Evolutionary conservation across 2,888 invertebrate genomes (phyloP).

Genomic region (Epirrhoe tristata): DNA sequence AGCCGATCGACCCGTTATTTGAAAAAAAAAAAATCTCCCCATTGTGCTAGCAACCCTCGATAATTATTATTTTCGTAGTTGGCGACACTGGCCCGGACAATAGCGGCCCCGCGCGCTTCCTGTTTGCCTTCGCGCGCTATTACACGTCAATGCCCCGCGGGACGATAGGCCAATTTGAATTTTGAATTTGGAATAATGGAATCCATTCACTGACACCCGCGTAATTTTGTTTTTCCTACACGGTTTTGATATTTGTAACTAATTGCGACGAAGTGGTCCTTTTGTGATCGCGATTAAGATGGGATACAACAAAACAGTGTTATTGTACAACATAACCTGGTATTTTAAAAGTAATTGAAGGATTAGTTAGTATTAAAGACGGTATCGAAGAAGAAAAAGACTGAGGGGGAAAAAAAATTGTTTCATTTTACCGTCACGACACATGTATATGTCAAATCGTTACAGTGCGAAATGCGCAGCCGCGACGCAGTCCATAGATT

Average conservation of each 20-base stretch:
- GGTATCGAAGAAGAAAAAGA: too few relatives aligned
- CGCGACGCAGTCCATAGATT: too few relatives aligned
- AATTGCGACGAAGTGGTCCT: conserved; percentile 32
- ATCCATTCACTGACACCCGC: conserved; percentile 66
- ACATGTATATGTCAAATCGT: too few relatives aligned
- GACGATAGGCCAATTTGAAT: conserved; percentile 83
- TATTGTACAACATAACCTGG: conserved; percentile 14
- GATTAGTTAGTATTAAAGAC: not conserved
- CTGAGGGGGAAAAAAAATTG: too few relatives aligned
- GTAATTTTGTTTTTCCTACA: conserved; percentile 71
- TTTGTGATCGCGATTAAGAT: conserved; percentile 7
- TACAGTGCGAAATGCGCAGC: too few relatives aligned
- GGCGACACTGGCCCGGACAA: conserved; percentile 82
- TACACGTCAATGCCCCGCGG: conserved; percentile 80
- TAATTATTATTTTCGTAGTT: conserved; percentile 85
- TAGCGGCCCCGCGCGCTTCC: conserved; percentile 78
- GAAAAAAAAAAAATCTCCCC: conserved; percentile 66
- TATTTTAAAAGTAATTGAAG: conserved; percentile 3
- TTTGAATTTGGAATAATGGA: conserved; percentile 77
- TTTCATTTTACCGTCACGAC: too few relatives aligned
- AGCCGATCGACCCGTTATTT: conserved; percentile 81
- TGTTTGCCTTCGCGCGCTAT: conserved; percentile 85
- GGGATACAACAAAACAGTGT: conserved; percentile 1
- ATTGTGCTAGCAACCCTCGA: conserved; percentile 79
- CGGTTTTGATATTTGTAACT: conserved; percentile 46